These are phyloP conservation scores for Tangara arthus DNA, from an alignment of 2,797 vertebrate species.

Conservation along the genomic window DNA sequence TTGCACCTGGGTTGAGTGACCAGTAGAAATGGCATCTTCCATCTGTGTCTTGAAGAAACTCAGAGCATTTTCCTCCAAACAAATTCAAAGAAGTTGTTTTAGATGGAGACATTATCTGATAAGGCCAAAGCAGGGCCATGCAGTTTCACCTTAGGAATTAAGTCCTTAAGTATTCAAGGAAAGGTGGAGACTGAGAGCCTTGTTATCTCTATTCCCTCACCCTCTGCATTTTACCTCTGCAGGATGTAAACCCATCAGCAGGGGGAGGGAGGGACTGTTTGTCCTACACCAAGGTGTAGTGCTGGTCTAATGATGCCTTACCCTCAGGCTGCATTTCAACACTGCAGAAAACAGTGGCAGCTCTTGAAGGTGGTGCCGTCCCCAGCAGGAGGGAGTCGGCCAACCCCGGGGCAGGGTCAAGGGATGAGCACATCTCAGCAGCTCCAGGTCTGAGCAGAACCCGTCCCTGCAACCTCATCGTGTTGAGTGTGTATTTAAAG, in stretches of 20 bases:
- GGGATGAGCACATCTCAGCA: background rate
- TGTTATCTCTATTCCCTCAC: background rate
- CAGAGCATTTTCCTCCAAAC: background rate
- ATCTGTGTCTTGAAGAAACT: background rate
- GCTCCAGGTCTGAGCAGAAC: background rate
- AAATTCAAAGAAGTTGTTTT: background rate
- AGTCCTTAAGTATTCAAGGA: background rate
- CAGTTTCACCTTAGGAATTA: background rate
- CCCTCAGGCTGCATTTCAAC: background rate
- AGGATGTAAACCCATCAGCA: background rate
- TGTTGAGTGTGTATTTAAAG: background rate
- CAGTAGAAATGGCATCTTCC: background rate
- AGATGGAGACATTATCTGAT: background rate
- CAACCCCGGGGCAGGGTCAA: background rate
- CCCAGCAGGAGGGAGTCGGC: background rate
- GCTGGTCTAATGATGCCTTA: background rate
- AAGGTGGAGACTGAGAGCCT: background rate
- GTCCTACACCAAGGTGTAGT: too few relatives aligned
- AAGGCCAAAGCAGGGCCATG: background rate
- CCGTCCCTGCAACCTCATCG: accelerated
- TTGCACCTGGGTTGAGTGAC: background rate
- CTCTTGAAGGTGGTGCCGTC: background rate
- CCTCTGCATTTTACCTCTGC: background rate
- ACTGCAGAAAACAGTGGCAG: background rate
- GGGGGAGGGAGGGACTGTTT: background rate